phyloP scores from a whole-genome alignment of 2,888 invertebrate species.

The Altica lythri region DNA sequence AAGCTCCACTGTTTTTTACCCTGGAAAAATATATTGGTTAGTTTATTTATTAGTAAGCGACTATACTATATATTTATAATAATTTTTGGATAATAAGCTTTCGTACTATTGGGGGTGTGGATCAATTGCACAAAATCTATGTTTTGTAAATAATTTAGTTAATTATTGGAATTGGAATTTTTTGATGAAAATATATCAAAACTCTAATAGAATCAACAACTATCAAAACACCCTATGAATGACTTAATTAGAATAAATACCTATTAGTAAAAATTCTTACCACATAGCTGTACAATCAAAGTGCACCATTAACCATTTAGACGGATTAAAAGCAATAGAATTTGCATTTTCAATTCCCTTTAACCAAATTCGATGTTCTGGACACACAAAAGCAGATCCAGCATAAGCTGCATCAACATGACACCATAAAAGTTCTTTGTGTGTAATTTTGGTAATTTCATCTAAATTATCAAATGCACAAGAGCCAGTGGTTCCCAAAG shows the following conservation, averaged over 20 bases:
- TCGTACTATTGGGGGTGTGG: no score
- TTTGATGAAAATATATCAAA: no score
- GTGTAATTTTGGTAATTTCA: constrained; percentile 69
- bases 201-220: no score
- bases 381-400: constrained; percentile 94
- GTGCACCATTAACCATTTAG: constrained; percentile 99
- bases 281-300: constrained; percentile 99
- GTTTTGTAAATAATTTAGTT: no score
- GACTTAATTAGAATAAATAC: no score
- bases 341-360: constrained; percentile 90
- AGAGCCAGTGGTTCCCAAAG: constrained; percentile 94
- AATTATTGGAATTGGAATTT: no score
- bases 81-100: no score
- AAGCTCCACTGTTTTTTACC: constrained; percentile 90
- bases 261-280: no score
- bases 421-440: constrained; percentile 86
- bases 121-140: no score
- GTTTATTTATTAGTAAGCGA: neutral
- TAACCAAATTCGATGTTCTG: constrained; percentile 90
- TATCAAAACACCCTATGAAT: no score
- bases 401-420: constrained; percentile 99
- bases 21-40: constrained; percentile 59
- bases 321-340: constrained; percentile 97
- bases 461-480: constrained; percentile 94
- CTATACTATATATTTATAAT: no score